Base-by-base conservation (phyloP, 1,140 invertebrate genomes). In the Zaprionus kolodkinae region DNA sequence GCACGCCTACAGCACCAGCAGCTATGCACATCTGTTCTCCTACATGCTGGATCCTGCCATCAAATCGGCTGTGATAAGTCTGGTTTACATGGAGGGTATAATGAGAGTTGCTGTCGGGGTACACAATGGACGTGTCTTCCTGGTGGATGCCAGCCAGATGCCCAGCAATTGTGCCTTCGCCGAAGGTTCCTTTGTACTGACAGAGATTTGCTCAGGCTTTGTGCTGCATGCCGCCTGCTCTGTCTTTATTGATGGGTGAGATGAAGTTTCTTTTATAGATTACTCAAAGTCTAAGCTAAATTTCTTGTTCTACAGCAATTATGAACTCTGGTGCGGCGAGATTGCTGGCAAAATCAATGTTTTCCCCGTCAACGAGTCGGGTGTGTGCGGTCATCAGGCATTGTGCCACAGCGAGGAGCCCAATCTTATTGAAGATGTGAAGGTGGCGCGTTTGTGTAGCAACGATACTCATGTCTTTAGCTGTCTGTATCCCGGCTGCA, bases 241-340 rank as follows among this genome's bases (percentile, higher is more conserved):
- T 9, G 88, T 94, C 25, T 92, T 92, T 52, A 91, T 86, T 40
- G 92, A 94, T 33, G 87, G 91, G 94, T 94, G 74, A 91, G 92
- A 74, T 57, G 1, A 17, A 6, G 9, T 30, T 27, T 4, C 6
- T 15, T 40, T 3, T 12, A n/a, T 9, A 4, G 13, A 1, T 1
- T 0, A 12, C 11, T 54, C 7, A 3, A 15, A 11, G 5, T 0
- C 9, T 36, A 13, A 21, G n/a, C 9, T 50, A 11, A 62, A 15
- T 15, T 55, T 10, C 25, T 25, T 11, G 0, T 43, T 35, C 59
- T 54, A 0, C 85, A 95, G 94, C 17, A 76, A 88, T 50, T 94
- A 95, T 73, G 95, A 96, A 90, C 80, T 96, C 10, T 97, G 96
- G 97, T 95, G 95, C 67, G 97, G 96, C 0, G 96, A 96, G 87